Conservation (phyloP, 2,888 invertebrate species). For the Prosapia bicincta region DNA sequence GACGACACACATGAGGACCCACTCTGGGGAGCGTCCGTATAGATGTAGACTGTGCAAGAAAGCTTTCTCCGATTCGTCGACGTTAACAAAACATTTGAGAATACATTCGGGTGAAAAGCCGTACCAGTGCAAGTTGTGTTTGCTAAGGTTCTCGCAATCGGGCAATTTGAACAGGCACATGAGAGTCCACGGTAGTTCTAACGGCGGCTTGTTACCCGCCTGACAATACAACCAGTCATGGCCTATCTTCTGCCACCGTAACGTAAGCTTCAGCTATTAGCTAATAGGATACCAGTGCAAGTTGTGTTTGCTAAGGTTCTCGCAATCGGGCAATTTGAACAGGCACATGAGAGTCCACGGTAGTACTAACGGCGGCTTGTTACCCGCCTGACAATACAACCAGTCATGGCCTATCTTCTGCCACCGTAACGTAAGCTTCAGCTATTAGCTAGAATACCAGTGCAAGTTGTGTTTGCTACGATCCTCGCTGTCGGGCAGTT, state of each 20-base stretch:
- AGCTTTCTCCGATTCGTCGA: conserved; percentile 98
- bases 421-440: neutral
- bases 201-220: conserved; percentile 40
- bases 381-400: conserved; percentile 27
- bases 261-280: too few relatives aligned
- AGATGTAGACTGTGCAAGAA: conserved; percentile 93
- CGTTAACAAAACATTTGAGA: conserved; percentile 93
- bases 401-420: neutral
- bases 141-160: conserved; percentile 95
- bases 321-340: conserved; percentile 97
- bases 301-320: conserved; percentile 91
- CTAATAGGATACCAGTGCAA: conserved; percentile 93
- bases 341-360: conserved; percentile 98
- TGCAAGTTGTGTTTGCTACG: conserved; percentile 93
- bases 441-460: conserved; percentile 70
- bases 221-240: conserved; percentile 20
- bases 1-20: conserved; percentile 99
- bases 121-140: conserved; percentile 95
- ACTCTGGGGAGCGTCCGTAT: conserved; percentile 98
- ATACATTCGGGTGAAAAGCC: conserved; percentile 93
- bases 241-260: neutral
- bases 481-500: conserved; percentile 97
- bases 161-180: conserved; percentile 98
- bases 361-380: conserved; percentile 46
- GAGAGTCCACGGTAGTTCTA: conserved; percentile 85